Conservation (phyloP, 2,113 vertebrate genomes). For the Chascanopsetta lugubris region DNA sequence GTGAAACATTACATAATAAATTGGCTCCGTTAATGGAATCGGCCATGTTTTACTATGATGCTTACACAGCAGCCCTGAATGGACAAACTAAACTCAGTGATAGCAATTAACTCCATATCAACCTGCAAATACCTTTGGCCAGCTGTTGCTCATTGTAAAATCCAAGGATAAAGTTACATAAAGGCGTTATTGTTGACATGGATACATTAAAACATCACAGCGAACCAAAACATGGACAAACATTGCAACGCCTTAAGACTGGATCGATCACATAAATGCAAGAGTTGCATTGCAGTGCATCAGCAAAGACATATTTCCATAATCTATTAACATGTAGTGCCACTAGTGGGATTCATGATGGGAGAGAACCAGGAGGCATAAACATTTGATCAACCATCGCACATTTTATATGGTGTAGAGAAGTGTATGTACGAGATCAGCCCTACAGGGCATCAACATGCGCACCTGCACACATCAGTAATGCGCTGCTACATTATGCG, state of each 20-base stretch:
- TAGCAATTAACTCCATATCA: no score
- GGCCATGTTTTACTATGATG: no score
- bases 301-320: not conserved
- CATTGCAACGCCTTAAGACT: no score
- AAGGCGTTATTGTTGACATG: no score
- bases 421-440: not conserved
- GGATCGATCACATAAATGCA: not conserved
- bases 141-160: no score
- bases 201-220: no score
- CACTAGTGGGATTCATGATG: not conserved
- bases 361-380: not conserved
- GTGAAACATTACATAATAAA: no score
- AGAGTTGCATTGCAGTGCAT: constrained; percentile 2
- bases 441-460: not conserved
- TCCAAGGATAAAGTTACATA: no score
- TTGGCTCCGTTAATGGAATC: no score
- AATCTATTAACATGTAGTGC: not conserved
- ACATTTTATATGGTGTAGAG: not conserved
- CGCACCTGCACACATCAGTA: not conserved
- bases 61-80: no score
- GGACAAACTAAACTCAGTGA: no score
- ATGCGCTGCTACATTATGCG: not conserved
- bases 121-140: no score
- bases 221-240: not conserved
- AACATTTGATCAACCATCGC: not conserved